Percentiles rank a stretch among this genome's conserved stretches.
These are phyloP conservation scores for Apamea sordens DNA, from an alignment of 2,888 invertebrate genomes.

Conservation along the genomic window DNA sequence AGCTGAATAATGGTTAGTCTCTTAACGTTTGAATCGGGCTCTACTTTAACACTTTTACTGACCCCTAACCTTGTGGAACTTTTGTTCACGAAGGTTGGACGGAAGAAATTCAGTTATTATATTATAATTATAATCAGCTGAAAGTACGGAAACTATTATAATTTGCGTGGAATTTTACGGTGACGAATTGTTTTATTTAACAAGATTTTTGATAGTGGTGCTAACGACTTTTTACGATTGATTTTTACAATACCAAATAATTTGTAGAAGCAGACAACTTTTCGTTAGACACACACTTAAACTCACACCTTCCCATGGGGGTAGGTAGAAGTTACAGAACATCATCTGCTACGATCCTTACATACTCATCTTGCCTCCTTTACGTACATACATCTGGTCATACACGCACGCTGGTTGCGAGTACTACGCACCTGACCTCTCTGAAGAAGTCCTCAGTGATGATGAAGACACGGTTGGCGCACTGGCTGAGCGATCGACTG, in stretches of 20 bases:
- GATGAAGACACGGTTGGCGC: too few species aligned
- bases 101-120: slow-evolving; percentile 36
- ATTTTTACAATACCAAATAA: not conserved
- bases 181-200: not conserved
- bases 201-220: not conserved
- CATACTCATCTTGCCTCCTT: too few species aligned
- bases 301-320: too few species aligned
- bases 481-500: too few species aligned
- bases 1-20: too few species aligned
- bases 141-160: slow-evolving; percentile 4
- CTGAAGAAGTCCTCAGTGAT: too few species aligned
- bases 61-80: slow-evolving; percentile 12
- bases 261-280: not conserved
- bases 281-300: too few species aligned
- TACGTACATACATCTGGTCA: too few species aligned
- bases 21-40: not conserved
- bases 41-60: slow-evolving; percentile 1
- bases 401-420: too few species aligned
- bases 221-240: not conserved
- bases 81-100: slow-evolving; percentile 15
- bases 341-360: too few species aligned
- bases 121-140: not conserved
- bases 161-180: not conserved
- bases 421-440: too few species aligned
- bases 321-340: too few species aligned